phyloP scores from a whole-genome alignment of 2,888 invertebrate species.

The Netelia virgata region DNA sequence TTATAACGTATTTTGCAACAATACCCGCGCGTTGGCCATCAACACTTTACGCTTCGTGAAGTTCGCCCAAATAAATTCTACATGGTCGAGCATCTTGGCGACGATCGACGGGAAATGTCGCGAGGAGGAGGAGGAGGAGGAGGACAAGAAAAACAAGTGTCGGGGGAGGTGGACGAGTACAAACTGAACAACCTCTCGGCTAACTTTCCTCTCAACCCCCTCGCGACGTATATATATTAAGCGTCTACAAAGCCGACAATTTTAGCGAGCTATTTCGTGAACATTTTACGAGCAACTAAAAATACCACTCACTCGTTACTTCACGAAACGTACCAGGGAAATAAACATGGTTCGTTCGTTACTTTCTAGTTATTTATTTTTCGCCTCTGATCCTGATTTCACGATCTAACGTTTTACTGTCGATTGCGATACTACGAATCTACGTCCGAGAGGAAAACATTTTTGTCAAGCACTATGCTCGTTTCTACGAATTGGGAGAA shows the following conservation, averaged over 20 bases:
- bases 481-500: slow-evolving; percentile 10
- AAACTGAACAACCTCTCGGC: slow-evolving; percentile 25
- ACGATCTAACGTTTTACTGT: slow-evolving; percentile 38
- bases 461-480: slow-evolving; percentile 31
- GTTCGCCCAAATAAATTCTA: slow-evolving; percentile 52
- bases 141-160: background rate
- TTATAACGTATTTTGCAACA: background rate
- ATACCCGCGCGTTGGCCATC: background rate
- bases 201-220: slow-evolving; percentile 27
- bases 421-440: slow-evolving; percentile 13
- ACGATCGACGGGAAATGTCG: slow-evolving; percentile 46
- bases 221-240: slow-evolving; percentile 1
- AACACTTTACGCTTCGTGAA: slow-evolving; percentile 36
- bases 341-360: slow-evolving; percentile 32
- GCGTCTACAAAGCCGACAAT: slow-evolving; percentile 27
- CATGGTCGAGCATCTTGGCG: slow-evolving; percentile 41
- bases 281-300: slow-evolving; percentile 60
- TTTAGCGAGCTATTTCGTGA: slow-evolving; percentile 50
- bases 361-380: background rate
- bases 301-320: slow-evolving; percentile 46
- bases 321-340: slow-evolving; percentile 53
- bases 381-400: background rate
- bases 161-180: background rate
- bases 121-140: background rate
- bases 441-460: too few species aligned